These are phyloP conservation scores for Polyploca ridens DNA, from an alignment of 2,888 invertebrate genomes.

Conservation along the genomic window DNA sequence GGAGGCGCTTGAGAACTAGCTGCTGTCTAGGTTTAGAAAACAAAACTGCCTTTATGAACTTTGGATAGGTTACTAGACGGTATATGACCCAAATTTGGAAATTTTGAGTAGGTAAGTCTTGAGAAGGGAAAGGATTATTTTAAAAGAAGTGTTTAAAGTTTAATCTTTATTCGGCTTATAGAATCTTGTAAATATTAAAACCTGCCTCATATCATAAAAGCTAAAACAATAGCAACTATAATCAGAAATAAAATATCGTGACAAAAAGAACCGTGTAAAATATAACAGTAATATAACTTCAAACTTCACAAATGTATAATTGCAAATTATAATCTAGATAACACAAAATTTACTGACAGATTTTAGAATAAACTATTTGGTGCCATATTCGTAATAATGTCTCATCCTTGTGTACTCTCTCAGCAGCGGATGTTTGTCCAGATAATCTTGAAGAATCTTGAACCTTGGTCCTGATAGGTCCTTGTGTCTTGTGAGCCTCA, in stretches of 20 bases:
- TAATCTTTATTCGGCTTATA: background rate
- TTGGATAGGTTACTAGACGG: too few species aligned
- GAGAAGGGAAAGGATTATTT: too few species aligned
- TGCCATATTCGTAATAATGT: constrained; percentile 33
- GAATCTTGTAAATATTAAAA: background rate
- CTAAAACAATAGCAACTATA: too few species aligned
- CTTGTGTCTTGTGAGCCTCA: constrained; percentile 85
- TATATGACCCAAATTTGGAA: too few species aligned
- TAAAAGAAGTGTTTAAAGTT: too few species aligned
- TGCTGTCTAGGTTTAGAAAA: too few species aligned
- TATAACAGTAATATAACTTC: background rate
- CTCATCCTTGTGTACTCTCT: constrained; percentile 59
- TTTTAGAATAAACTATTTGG: background rate
- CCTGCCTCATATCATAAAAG: too few species aligned
- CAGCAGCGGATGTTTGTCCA: constrained; percentile 71
- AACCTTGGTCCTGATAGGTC: constrained; percentile 82
- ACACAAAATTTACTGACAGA: too few species aligned
- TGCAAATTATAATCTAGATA: too few species aligned
- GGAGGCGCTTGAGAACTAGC: too few species aligned
- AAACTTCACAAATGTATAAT: background rate
- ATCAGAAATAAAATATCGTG: background rate
- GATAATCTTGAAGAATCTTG: constrained; percentile 63
- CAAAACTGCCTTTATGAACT: too few species aligned
- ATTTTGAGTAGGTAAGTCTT: too few species aligned
- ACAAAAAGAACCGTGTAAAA: background rate